Conservation (phyloP, 2,888 invertebrate species). For the Scrobipalpa costella region DNA sequence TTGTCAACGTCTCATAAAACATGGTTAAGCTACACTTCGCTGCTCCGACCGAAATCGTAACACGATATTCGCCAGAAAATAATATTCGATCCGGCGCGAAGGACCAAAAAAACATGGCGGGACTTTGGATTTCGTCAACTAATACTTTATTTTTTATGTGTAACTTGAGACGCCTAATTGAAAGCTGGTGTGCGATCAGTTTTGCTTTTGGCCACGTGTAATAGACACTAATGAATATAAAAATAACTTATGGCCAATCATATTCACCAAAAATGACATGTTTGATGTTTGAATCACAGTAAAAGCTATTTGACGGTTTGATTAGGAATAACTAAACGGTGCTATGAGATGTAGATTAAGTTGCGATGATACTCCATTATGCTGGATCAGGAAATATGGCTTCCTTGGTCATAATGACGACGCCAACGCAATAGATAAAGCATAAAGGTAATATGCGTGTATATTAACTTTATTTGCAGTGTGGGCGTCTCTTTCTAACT, state of each 20-base stretch:
- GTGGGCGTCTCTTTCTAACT: constrained; percentile 22
- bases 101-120: constrained; percentile 49
- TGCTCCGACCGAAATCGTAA: constrained; percentile 49
- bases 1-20: constrained; percentile 23
- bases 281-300: neutral
- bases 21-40: constrained; percentile 20
- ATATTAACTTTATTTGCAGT: constrained; percentile 20
- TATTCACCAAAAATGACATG: neutral
- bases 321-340: neutral
- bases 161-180: constrained; percentile 56
- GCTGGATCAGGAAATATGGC: constrained; percentile 24
- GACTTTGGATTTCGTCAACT: constrained; percentile 50
- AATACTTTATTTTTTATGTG: constrained; percentile 50
- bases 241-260: constrained; percentile 12
- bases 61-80: constrained; percentile 51
- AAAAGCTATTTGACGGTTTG: neutral
- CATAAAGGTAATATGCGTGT: constrained; percentile 14
- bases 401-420: constrained; percentile 17
- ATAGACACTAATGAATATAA: constrained; percentile 32
- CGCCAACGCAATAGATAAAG: constrained; percentile 26
- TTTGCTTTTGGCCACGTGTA: constrained; percentile 40
- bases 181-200: constrained; percentile 57
- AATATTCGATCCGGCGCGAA: constrained; percentile 52
- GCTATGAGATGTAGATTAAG: constrained; percentile 10
- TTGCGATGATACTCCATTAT: constrained; percentile 13